Conservation (phyloP, 1,140 invertebrate species). For the Cydia amplana region DNA sequence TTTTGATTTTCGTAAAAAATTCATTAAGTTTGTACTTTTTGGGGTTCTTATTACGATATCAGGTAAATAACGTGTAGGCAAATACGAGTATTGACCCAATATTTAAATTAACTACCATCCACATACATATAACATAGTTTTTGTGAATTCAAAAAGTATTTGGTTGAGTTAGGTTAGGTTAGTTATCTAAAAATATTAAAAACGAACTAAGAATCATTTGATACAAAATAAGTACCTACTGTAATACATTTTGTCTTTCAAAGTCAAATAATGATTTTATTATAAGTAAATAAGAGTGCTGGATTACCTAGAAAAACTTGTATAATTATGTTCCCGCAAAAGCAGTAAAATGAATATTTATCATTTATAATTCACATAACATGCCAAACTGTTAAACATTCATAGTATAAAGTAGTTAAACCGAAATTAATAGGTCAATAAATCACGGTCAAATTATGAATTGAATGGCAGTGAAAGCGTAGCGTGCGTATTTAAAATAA, state of each 20-base stretch:
- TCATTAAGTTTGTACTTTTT: neutral
- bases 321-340: too few species aligned
- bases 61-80: neutral
- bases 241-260: too few species aligned
- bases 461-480: neutral
- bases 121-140: too few species aligned
- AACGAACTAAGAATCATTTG: too few species aligned
- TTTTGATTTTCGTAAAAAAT: neutral
- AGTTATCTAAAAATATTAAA: too few species aligned
- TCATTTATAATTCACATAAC: neutral
- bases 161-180: too few species aligned
- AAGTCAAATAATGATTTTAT: too few species aligned
- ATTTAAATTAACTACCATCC: too few species aligned
- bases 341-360: neutral
- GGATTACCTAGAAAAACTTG: too few species aligned
- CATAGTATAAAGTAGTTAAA: neutral
- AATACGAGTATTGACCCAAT: neutral
- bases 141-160: too few species aligned
- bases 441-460: neutral
- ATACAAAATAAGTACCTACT: too few species aligned
- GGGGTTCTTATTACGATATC: neutral
- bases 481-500: constrained; percentile 25
- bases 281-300: too few species aligned
- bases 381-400: neutral
- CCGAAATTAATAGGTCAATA: neutral